phyloP scores from a whole-genome alignment of 2,797 vertebrate species.

The Allenopithecus nigroviridis region DNA sequence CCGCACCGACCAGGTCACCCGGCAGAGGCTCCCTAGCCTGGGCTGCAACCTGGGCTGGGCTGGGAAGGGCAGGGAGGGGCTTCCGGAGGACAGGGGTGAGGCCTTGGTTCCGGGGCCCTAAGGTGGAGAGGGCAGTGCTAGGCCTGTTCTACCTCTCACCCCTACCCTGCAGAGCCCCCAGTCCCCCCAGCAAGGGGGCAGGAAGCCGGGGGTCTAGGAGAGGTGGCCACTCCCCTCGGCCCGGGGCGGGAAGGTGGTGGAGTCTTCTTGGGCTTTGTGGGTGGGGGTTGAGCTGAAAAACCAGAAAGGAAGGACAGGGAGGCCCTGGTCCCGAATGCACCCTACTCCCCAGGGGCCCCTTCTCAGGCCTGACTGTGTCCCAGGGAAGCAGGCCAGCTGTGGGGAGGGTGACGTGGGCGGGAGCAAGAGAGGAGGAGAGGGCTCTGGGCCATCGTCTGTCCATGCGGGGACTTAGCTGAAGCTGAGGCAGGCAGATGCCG shows the following conservation, averaged over 20 bases:
- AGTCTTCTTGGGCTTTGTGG: too few species aligned
- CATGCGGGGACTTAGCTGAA: background rate
- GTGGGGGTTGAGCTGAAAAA: background rate
- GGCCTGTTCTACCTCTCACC: background rate
- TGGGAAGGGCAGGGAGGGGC: background rate
- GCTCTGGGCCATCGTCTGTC: background rate
- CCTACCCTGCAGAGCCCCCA: background rate
- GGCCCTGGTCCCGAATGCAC: background rate
- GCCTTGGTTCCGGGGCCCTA: background rate
- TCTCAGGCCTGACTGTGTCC: background rate
- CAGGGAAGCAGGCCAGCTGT: background rate
- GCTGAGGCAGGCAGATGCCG: background rate
- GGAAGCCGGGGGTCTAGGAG: too few species aligned
- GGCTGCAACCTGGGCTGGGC: background rate
- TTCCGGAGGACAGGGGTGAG: rapidly evolving
- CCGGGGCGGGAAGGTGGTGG: background rate
- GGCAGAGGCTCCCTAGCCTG: background rate
- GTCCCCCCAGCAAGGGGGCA: rapidly evolving
- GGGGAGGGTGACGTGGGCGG: background rate
- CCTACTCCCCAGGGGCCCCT: background rate
- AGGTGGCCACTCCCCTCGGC: background rate
- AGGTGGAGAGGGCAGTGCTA: background rate
- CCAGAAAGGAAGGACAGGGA: background rate
- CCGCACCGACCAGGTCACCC: background rate
- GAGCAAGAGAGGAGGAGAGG: background rate